Evolutionary conservation across 2,888 invertebrate species (phyloP), one percentile per base, ranked within the genome.

Genomic region (Pristionchus exspectatus): DNA sequence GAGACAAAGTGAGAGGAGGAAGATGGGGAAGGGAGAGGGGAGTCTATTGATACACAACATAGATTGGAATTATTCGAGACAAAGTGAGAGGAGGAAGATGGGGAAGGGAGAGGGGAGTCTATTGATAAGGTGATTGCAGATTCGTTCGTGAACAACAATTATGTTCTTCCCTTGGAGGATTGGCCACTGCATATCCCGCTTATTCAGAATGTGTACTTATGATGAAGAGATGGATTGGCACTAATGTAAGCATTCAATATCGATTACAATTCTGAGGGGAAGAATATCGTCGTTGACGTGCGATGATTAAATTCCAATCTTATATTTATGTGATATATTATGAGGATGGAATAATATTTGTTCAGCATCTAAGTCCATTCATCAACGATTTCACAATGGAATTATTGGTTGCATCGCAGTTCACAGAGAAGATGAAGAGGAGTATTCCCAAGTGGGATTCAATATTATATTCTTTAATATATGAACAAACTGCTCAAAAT

Each of bases 191-290:
- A 21, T 90, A 91, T 86, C 89, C 88, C 12, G 87, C 91, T 16
- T 93, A 91, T 83, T 90, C 90, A 44, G 84, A 89, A n/a, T 90
- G 92, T 14, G 92, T 93, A 21, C 92, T 92, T 54, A 56, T 93
- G 30, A 88, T 92, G 83, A 92, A 92, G 90, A 89, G 85, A 90
- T 92, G 89, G 89, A 38, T 89, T 18, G 59, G 63, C 12, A 81
- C 89, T 30, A 72, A 74, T 74, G 87, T 88, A n/a, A 27, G 87
- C n/a, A 21, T 44, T 24, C 21, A 50, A 10, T 50, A 69, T 69
- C 69, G 9, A 69, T 27, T 30, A 69, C 14, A 7, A 30, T n/a
- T 69, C 27, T 14, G 9, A 24, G 14, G 14, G 1, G 27, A 14
- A 69, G 27, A n/a, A 66, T 24, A n/a, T 50, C 5, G 12, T 50